A percentile compares a stretch with the other conserved stretches of the same genome.
Conservation (phyloP, 1,140 invertebrate species). For the Theocolax elegans region DNA sequence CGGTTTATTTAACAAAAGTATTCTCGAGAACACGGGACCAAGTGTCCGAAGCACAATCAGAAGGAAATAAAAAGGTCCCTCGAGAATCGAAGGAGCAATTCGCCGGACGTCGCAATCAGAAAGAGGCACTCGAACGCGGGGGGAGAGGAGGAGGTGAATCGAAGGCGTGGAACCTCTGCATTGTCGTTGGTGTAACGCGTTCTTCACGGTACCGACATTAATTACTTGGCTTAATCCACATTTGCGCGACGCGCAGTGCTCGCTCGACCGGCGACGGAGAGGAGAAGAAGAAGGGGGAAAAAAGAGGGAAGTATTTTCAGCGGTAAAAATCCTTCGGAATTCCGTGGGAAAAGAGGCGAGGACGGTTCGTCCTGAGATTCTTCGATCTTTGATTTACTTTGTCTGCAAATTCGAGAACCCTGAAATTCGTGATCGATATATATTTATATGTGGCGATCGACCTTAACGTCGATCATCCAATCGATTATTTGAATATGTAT, state of each 20-base stretch:
- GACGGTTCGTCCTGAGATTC: too few relatives aligned
- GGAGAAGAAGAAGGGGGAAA: not conserved
- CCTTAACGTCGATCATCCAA: too few relatives aligned
- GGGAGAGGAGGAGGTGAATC: not conserved
- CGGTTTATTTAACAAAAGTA: too few relatives aligned
- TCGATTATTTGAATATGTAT: too few relatives aligned
- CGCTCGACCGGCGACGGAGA: slow-evolving; percentile 42
- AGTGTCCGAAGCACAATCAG: too few relatives aligned
- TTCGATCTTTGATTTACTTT: too few relatives aligned
- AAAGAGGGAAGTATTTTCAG: not conserved
- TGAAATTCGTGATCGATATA: too few relatives aligned
- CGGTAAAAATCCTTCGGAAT: not conserved
- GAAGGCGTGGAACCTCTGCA: not conserved
- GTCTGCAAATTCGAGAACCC: too few relatives aligned
- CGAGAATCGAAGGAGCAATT: too few relatives aligned
- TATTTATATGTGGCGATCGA: too few relatives aligned
- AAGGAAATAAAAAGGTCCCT: too few relatives aligned
- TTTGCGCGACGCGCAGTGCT: not conserved
- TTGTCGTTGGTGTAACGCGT: slow-evolving; percentile 13
- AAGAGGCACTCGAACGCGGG: not conserved
- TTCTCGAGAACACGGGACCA: too few relatives aligned
- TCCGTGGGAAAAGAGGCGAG: slow-evolving; percentile 38
- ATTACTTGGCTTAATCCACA: slow-evolving; percentile 43
- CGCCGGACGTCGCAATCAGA: not conserved
- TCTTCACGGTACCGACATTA: slow-evolving; percentile 35